Percentiles rank a stretch among this genome's conserved stretches.
Conservation (phyloP, 1,140 invertebrate genomes). For the Whitmania pigra region DNA sequence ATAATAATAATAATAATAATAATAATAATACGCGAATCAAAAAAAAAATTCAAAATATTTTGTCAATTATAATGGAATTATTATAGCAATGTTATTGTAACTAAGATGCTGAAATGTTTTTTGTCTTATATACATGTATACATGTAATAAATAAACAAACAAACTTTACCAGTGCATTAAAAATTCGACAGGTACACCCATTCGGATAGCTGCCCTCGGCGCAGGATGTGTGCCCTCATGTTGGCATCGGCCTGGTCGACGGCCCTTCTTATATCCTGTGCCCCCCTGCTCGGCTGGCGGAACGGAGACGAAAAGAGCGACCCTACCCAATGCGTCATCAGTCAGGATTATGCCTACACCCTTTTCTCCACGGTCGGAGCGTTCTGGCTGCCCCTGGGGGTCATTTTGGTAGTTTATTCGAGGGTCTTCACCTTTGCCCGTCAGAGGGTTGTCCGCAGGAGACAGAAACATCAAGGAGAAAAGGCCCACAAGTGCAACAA, state of each 20-base stretch:
- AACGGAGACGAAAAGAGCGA: slow-evolving; percentile 19
- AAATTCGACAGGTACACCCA: slow-evolving; percentile 22
- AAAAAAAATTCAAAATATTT: no score
- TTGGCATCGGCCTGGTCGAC: slow-evolving; percentile 71
- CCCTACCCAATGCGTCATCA: slow-evolving; percentile 22
- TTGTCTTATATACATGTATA: no score
- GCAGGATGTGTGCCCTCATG: slow-evolving; percentile 65
- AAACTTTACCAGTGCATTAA: background rate
- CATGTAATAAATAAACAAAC: no score
- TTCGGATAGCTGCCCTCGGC: slow-evolving; percentile 67
- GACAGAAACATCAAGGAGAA: background rate
- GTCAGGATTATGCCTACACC: slow-evolving; percentile 25
- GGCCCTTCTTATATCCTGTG: slow-evolving; percentile 65
- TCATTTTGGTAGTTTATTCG: slow-evolving; percentile 27
- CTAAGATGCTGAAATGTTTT: no score
- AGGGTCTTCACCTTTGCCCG: slow-evolving; percentile 28
- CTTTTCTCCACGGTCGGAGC: slow-evolving; percentile 29
- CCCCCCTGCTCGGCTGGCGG: slow-evolving; percentile 41
- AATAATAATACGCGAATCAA: no score
- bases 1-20: no score
- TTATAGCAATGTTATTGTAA: no score
- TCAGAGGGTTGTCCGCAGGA: slow-evolving; percentile 16
- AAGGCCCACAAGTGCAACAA: background rate
- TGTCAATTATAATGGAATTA: no score
- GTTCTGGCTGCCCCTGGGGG: slow-evolving; percentile 28